Conservation (phyloP, 2,113 vertebrate species). For the Martes martes region DNA sequence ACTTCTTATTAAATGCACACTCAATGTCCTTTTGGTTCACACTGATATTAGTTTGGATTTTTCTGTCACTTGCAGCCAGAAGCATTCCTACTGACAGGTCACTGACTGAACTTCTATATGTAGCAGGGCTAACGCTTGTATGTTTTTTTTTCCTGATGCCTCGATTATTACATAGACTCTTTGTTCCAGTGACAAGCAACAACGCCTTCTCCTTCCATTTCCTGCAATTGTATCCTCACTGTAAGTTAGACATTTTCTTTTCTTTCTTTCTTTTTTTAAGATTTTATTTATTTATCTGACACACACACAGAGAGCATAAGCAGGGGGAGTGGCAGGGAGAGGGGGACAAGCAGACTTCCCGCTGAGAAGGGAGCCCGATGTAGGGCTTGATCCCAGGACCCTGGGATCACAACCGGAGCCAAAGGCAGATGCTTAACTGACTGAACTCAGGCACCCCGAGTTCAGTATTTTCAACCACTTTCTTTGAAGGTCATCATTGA, state of each 20-base stretch:
- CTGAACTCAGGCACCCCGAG: neutral
- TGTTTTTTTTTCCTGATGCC: neutral
- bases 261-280: neutral
- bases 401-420: neutral
- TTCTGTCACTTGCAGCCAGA: neutral
- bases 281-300: neutral
- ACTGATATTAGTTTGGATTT: neutral
- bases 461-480: neutral
- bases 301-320: neutral
- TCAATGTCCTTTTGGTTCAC: neutral
- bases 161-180: neutral
- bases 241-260: neutral
- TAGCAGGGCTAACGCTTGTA: neutral
- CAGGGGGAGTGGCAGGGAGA: neutral
- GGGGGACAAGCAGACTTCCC: neutral
- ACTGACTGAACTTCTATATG: neutral
- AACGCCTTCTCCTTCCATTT: neutral
- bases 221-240: neutral
- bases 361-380: neutral
- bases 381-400: neutral
- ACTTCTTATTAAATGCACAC: neutral
- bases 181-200: neutral
- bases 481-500: neutral
- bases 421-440: neutral
- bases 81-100: neutral